Evolutionary conservation across 1,140 invertebrate genomes (phyloP), one percentile per base, ranked within the genome.

Genomic region (Octopus sinensis): DNA sequence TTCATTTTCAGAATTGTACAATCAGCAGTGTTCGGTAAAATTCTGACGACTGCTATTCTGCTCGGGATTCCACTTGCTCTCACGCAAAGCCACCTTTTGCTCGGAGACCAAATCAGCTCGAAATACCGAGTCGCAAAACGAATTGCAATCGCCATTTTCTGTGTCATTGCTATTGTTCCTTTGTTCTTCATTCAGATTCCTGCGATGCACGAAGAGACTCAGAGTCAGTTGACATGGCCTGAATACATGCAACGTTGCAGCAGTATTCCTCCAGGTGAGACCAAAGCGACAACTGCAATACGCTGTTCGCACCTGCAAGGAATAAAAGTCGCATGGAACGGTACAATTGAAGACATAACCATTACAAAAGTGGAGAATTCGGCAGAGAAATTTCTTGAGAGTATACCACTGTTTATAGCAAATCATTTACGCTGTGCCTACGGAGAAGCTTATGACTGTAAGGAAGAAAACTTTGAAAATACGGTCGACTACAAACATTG

Each of bases 381-480:
- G 51, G 85, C 86, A 23, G 84, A 86, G 54, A 84, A 79, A 73
- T 83, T 88, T 54, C 51, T 89, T 6, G 82, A 85, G 51, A 81
- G 83, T 51, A 83, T 89, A 73, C 88, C 88, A 4, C 79, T 75
- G 23, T 83, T 89, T 56, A 79, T 89, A 5, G 81, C 85, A 2
- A 83, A 86, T n/a, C 85, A 86, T 6, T 76, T 89, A 54, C 80
- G 82, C 43, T 88, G 88, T 82, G 83, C 88, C 9, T 89, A 88
- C 82, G 88, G 88, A 13, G 81, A 85, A 17, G 30, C 80, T 53
- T 84, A 84, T 75, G 83, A 84, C 9, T 82, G 86, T 51, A 88
- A 87, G 81, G 81, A 85, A 54, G 82, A 81, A 51, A 76, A 81
- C 9, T 77, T 83, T 9, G 82, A 85, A 54, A 75, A 81, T 54